Percentiles rank a stretch among this genome's conserved stretches.
phyloP scores from a whole-genome alignment of 2,113 vertebrate species.

The Mus pahari region DNA sequence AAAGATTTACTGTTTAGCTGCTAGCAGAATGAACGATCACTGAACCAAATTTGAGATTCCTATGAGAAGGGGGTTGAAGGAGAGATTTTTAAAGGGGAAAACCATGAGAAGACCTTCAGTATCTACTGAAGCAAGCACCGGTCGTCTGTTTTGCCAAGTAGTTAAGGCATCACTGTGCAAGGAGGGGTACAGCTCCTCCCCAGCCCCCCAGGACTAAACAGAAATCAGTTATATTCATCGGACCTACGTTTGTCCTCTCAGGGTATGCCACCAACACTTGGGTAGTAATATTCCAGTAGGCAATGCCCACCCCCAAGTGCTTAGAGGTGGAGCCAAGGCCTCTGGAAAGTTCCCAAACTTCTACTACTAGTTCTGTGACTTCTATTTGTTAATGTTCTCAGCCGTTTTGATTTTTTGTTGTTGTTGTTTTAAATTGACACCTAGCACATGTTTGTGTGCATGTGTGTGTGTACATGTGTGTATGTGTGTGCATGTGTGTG shows the following conservation, averaged over 20 bases:
- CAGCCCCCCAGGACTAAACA: too few relatives aligned
- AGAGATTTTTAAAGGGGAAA: background rate
- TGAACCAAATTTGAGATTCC: background rate
- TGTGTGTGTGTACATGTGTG: too few relatives aligned
- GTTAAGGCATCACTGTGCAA: background rate
- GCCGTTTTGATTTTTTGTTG: background rate
- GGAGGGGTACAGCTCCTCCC: too few relatives aligned
- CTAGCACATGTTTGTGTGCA: too few relatives aligned
- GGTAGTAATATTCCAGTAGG: background rate
- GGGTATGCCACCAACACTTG: background rate
- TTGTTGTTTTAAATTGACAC: background rate
- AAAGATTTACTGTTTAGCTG: background rate
- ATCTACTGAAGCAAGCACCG: background rate
- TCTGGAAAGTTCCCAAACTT: background rate
- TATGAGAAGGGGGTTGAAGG: background rate
- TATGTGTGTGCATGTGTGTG: too few relatives aligned
- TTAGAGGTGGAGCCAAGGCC: background rate
- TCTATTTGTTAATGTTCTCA: background rate
- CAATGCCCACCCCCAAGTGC: background rate
- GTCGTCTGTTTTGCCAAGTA: background rate
- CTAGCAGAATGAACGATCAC: background rate
- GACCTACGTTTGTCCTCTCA: background rate
- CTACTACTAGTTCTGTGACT: background rate
- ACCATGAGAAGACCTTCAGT: background rate
- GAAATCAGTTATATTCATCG: background rate